Base-by-base conservation (phyloP, 2,888 invertebrate genomes). In the Cantharis rufa region DNA sequence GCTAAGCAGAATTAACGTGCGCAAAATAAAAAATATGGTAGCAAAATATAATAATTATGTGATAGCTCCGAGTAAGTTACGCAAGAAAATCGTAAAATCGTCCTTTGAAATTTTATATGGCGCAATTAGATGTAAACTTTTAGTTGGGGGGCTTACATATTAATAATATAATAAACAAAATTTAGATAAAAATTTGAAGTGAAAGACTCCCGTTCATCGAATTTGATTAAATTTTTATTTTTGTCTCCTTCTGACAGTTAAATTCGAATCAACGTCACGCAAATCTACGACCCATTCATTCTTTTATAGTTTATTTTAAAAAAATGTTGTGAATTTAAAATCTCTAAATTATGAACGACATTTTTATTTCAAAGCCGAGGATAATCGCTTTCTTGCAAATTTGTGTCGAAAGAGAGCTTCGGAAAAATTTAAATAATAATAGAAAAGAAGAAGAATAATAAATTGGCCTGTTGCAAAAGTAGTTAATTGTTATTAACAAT, bases 401-500 rank as follows among this genome's bases (percentile, higher is more conserved):
- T 48, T 48, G n/a, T 48, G n/a, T 48, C 48, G 48, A 48, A 28
- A 48, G n/a, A n/a, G 48, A 48, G n/a, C 48, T 7, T 48, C 7
- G n/a, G n/a, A 48, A 48, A 48, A 48, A n/a, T 48, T 48, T 48
- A n/a, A 48, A n/a, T 32, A 32, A 32, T 32, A 32, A 28, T 5
- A 32, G 13, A 13, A 32, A 32, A 13, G 3, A 63, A 63, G 9
- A 64, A 11, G 4, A 64, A 64, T n/a, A 64, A 24, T 66, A 66
- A 66, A 66, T 66, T 66, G 24, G n/a, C 10, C 21, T 21, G 21
- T 66, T 21, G 24, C 64, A 21, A 13, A 66, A 66, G 21, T 66
- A 66, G 9, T 66, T 66, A 66, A 66, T 24, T 66, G 24, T 15
- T 66, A 66, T 66, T 66, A 66, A 66, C 64, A 66, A 66, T 72